phyloP scores from a whole-genome alignment of 2,888 invertebrate genomes.

The Melolontha melolontha region DNA sequence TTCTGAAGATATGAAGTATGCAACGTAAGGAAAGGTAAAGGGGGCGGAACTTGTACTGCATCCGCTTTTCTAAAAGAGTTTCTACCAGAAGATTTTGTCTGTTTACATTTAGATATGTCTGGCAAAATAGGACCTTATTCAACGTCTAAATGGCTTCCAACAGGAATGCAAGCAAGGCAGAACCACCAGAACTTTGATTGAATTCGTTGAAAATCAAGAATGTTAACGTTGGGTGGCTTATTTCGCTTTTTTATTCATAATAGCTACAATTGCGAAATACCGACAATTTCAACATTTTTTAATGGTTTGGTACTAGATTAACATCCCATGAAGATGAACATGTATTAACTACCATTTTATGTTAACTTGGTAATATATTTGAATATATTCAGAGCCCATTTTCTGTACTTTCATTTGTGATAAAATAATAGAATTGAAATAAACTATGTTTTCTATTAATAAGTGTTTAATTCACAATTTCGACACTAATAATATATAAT shows the following conservation, averaged over 20 bases:
- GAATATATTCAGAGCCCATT: too few species aligned
- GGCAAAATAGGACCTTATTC: slow-evolving; percentile 75
- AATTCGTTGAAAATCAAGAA: slow-evolving; percentile 65
- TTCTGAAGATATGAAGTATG: slow-evolving; percentile 68
- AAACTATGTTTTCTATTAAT: too few species aligned
- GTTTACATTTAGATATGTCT: slow-evolving; percentile 83
- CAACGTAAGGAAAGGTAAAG: slow-evolving; percentile 73
- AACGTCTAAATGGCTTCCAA: slow-evolving; percentile 70
- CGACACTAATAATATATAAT: too few species aligned
- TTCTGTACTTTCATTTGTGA: too few species aligned
- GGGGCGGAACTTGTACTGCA: slow-evolving; percentile 78
- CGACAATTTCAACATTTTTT: too few species aligned
- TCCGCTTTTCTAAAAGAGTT: slow-evolving; percentile 82
- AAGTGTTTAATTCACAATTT: too few species aligned
- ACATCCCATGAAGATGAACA: too few species aligned
- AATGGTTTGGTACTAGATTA: too few species aligned
- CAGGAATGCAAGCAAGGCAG: slow-evolving; percentile 74
- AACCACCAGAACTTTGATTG: slow-evolving; percentile 74
- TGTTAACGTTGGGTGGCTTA: not conserved
- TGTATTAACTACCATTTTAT: too few species aligned
- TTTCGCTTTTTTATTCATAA: too few species aligned
- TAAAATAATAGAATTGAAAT: too few species aligned
- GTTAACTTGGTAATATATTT: too few species aligned
- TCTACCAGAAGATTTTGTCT: slow-evolving; percentile 69
- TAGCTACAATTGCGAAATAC: slow-evolving; percentile 43